Conservation (phyloP, 2,888 invertebrate genomes). For the Horisme vitalbata region DNA sequence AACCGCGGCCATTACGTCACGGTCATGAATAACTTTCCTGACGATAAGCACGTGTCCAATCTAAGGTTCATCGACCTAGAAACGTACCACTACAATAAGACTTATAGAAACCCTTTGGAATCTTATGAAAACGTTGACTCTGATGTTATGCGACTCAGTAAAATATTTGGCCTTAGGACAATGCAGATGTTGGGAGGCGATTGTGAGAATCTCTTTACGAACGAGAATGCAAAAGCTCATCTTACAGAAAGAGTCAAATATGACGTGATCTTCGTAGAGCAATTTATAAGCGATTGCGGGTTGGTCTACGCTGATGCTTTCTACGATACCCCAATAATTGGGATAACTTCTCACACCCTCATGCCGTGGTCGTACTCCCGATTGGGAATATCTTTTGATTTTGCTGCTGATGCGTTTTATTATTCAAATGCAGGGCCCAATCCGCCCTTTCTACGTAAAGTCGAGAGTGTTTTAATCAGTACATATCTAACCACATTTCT, state of each 20-base stretch:
- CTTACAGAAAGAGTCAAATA: constrained; percentile 47
- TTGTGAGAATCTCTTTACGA: constrained; percentile 42
- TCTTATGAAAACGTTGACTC: constrained; percentile 38
- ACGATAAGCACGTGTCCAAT: constrained; percentile 57
- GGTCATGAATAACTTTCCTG: constrained; percentile 82
- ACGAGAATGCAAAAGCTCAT: constrained; percentile 46
- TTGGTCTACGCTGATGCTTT: constrained; percentile 58
- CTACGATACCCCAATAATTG: constrained; percentile 74
- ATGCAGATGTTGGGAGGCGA: constrained; percentile 43
- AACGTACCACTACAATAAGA: constrained; percentile 26
- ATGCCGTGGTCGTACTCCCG: constrained; percentile 72
- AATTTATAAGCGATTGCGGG: constrained; percentile 70
- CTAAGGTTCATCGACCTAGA: constrained; percentile 78
- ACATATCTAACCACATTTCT: constrained; percentile 39
- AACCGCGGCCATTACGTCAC: constrained; percentile 83
- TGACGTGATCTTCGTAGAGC: constrained; percentile 72
- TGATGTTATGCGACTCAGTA: constrained; percentile 32
- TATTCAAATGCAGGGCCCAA: constrained; percentile 57
- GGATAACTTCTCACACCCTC: constrained; percentile 74
- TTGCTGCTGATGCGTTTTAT: constrained; percentile 70
- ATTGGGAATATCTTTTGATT: constrained; percentile 72
- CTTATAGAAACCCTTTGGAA: constrained; percentile 29
- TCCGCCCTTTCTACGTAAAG: constrained; percentile 47
- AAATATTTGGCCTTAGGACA: constrained; percentile 36
- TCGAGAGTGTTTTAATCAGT: constrained; percentile 48